These are phyloP conservation scores for Caenorhabditis becei DNA, from an alignment of 2,888 invertebrate species.

Conservation along the genomic window DNA sequence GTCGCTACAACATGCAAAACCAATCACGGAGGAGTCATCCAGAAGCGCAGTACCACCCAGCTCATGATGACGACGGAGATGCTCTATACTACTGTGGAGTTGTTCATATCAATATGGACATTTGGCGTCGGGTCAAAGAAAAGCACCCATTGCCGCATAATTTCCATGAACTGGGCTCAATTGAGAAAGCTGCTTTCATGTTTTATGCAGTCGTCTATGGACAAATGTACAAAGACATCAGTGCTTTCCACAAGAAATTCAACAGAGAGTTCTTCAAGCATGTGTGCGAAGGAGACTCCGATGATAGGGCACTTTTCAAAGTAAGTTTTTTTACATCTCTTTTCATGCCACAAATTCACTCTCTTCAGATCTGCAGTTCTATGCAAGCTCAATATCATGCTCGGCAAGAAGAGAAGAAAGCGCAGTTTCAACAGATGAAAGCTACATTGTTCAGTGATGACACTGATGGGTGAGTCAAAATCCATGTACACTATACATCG, in stretches of 20 bases:
- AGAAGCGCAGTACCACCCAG: background rate
- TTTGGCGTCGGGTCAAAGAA: constrained; percentile 33
- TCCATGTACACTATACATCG: background rate
- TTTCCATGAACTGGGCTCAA: constrained; percentile 60
- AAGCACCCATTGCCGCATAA: constrained; percentile 66
- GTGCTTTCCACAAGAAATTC: constrained; percentile 70
- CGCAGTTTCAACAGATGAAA: constrained; percentile 69
- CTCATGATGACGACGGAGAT: constrained; percentile 15
- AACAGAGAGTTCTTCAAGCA: constrained; percentile 74
- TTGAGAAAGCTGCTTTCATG: constrained; percentile 74
- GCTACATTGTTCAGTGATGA: constrained; percentile 78
- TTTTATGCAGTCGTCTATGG: constrained; percentile 71
- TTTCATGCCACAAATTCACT: too few relatives aligned
- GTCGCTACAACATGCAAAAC: constrained; percentile 48
- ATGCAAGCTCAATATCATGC: constrained; percentile 67
- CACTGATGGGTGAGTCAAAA: constrained; percentile 71
- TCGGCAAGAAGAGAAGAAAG: constrained; percentile 48
- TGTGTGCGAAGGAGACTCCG: constrained; percentile 52
- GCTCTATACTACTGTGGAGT: constrained; percentile 68
- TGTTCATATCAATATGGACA: constrained; percentile 59
- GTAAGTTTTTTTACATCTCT: constrained; percentile 39
- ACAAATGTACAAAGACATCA: constrained; percentile 58
- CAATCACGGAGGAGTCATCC: background rate
- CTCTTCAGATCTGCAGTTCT: constrained; percentile 72
- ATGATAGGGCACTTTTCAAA: constrained; percentile 70